Evolutionary conservation across 2,797 vertebrate genomes (phyloP).

Genomic region (Avahi laniger): DNA sequence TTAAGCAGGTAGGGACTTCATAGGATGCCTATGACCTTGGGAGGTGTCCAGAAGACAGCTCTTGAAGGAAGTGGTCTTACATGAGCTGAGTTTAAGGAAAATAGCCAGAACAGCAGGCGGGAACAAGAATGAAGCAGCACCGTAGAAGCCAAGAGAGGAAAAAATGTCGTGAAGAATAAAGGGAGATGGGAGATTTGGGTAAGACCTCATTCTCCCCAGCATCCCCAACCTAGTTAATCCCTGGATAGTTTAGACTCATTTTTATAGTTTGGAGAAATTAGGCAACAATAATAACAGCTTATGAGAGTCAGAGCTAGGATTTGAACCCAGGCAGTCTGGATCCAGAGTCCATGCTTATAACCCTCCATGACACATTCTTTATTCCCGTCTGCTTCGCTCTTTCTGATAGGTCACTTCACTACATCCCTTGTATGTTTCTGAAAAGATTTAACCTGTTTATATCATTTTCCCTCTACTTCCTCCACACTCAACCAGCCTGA

Average conservation of each 20-base stretch:
- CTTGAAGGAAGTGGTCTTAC: background rate
- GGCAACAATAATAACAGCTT: background rate
- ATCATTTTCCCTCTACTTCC: background rate
- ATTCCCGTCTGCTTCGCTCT: background rate
- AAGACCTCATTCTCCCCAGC: background rate
- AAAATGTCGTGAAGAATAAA: background rate
- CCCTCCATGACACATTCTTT: background rate
- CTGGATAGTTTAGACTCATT: background rate
- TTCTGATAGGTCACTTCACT: background rate
- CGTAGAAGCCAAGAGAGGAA: background rate
- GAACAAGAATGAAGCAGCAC: background rate
- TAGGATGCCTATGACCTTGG: background rate
- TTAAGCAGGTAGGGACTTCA: background rate
- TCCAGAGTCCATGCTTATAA: background rate
- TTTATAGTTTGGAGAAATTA: background rate
- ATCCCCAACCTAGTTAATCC: background rate
- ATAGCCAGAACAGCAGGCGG: background rate
- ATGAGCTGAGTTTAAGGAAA: background rate
- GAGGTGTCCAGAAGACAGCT: background rate
- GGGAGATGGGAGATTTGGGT: background rate
- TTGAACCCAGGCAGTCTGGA: background rate
- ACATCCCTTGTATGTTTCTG: background rate
- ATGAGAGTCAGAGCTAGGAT: background rate
- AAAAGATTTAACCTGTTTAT: background rate
- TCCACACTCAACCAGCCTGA: background rate